Base-by-base conservation (phyloP, 2,113 vertebrate species). In the Gymnarchus niloticus region DNA sequence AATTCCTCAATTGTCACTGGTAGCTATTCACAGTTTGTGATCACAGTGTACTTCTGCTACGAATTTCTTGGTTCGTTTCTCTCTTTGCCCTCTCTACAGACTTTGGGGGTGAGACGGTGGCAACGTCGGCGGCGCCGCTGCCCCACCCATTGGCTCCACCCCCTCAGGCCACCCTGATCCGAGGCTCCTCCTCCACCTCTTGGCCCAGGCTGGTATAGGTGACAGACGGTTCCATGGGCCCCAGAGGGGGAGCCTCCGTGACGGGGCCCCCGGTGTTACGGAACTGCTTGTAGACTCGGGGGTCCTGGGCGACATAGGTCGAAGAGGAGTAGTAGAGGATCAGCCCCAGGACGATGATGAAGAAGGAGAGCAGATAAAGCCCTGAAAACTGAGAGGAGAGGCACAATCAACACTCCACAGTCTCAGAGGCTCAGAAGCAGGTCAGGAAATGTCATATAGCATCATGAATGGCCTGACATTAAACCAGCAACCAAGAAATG, bases 281-380 rank as follows among this genome's bases (percentile, higher is more conserved):
- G 83, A 98, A 98, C 92, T 98, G 97, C 95, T 98, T 98, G 94
- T 99, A 99, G 87, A 98, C 97, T 0, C 97, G 95, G 4, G 97
- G 97, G 89, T 98, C 96, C 90, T 98, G 97, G 90, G 96, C 97
- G 84, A 96, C 93, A 2, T 97, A 99, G 0, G 98, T 98, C 76
- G 97, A 96, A 0, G 96, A 96, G 87, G 97, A 98, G 77, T 94
- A 94, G 92, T 98, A 99, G 76, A 98, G 93, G 86, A 97, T 93
- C 92, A 99, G 94, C 88, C 97, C 97, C 81, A 98, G 91, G 57
- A 97, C 92, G 87, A 98, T 97, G 87, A 97, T 94, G 94, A 97
- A 93, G 93, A 98, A 96, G 0, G 97, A 97, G 89, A 98, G 91
- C 90, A 99, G 93, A 86, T 99, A 98, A 84, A 99, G 96, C 81